Evolutionary conservation across 2,113 vertebrate genomes (phyloP).

Genomic region (Scartelaos histophorus): DNA sequence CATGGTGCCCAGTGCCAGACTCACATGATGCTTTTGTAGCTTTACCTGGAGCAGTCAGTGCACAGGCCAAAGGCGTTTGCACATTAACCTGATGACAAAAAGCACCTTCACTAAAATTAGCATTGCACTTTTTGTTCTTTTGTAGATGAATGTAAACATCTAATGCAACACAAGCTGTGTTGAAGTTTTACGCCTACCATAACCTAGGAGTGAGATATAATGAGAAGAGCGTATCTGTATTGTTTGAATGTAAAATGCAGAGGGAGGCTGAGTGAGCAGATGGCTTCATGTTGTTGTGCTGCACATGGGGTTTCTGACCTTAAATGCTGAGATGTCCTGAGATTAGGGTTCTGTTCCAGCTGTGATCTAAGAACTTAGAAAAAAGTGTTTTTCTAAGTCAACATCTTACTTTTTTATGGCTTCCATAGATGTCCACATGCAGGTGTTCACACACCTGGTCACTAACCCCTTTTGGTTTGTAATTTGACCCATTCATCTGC

Average conservation of each 20-base stretch:
- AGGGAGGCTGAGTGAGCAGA: constrained; percentile 60
- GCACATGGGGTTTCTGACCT: constrained; percentile 57
- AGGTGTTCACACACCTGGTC: not conserved
- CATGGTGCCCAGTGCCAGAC: not conserved
- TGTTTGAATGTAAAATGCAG: constrained; percentile 10
- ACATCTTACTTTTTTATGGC: not conserved
- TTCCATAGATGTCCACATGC: no score
- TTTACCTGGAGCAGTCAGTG: not conserved
- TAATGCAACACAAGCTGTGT: not conserved
- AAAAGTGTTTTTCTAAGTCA: not conserved
- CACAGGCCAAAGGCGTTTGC: not conserved
- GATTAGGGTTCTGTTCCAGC: constrained; percentile 7
- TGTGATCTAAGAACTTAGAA: not conserved
- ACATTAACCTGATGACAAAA: not conserved
- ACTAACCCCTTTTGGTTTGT: not conserved
- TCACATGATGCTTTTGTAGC: not conserved
- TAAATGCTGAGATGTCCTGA: constrained; percentile 26
- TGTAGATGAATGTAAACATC: not conserved
- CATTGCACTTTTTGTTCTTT: not conserved
- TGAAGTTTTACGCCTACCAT: not conserved
- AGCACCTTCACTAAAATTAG: constrained; percentile 1
- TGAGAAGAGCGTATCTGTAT: not conserved
- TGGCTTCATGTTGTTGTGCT: constrained; percentile 63
- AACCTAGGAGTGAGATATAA: not conserved
- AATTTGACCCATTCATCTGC: not conserved